phyloP scores from a whole-genome alignment of 2,797 vertebrate species.

The Lophura swinhoii region DNA sequence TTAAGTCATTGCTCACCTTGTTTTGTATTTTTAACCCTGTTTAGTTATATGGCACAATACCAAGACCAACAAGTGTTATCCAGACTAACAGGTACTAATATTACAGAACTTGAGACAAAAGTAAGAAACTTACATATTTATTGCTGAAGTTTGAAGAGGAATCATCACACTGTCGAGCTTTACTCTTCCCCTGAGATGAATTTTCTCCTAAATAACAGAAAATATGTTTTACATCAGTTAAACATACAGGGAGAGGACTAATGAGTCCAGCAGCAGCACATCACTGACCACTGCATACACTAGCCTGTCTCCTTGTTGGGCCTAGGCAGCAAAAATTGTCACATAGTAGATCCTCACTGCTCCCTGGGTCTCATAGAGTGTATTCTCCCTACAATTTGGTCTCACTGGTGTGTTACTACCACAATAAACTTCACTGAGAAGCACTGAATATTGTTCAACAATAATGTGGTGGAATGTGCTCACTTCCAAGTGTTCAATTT shows the following conservation, averaged over 20 bases:
- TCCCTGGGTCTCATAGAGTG: background rate
- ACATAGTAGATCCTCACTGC: background rate
- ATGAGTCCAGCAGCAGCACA: background rate
- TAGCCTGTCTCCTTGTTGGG: background rate
- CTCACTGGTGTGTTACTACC: background rate
- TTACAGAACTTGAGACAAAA: background rate
- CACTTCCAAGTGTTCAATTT: background rate
- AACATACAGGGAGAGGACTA: background rate
- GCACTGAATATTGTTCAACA: background rate
- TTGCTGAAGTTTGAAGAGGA: slow-evolving; percentile 61
- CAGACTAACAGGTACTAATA: background rate
- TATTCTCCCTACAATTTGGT: background rate
- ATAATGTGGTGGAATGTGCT: background rate
- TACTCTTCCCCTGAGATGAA: slow-evolving; percentile 75
- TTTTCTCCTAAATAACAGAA: slow-evolving; percentile 75
- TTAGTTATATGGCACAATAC: background rate
- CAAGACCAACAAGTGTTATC: background rate
- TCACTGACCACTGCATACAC: background rate
- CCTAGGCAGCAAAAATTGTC: background rate
- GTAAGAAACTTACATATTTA: slow-evolving; percentile 71
- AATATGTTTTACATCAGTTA: slow-evolving; percentile 14
- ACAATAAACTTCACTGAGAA: background rate
- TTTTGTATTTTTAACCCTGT: background rate
- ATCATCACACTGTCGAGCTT: slow-evolving; percentile 66
- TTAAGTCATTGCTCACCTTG: background rate